A percentile compares a stretch with the other conserved stretches of the same genome.
Evolutionary conservation across 2,888 invertebrate species (phyloP).

Genomic region (Cataglyphis altisquamis): DNA sequence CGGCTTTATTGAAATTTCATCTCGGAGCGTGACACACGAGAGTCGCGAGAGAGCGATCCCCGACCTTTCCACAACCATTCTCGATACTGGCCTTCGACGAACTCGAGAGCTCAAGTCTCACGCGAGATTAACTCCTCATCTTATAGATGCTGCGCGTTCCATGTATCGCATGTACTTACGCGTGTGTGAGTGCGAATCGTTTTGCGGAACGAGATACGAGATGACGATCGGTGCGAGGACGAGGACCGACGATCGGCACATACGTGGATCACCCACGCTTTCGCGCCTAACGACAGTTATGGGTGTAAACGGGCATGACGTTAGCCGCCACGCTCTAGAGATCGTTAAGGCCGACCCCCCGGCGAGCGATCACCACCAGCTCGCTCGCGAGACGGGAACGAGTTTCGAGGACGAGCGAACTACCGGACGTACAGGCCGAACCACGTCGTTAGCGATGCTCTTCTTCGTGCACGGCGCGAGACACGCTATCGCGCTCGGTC

Average conservation of each 20-base stretch:
- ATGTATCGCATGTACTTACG: neutral
- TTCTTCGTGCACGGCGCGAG: constrained; percentile 56
- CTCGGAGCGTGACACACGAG: constrained; percentile 57
- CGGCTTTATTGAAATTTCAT: constrained; percentile 74
- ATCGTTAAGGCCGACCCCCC: constrained; percentile 82
- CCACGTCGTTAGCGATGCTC: constrained; percentile 76
- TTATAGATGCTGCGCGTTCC: neutral
- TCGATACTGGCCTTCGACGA: constrained; percentile 31
- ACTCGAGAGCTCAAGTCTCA: constrained; percentile 45
- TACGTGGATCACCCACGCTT: constrained; percentile 79
- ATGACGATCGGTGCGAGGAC: neutral
- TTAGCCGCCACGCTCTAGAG: constrained; percentile 76
- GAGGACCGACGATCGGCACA: constrained; percentile 43
- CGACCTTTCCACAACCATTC: constrained; percentile 46
- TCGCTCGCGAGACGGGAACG: constrained; percentile 74
- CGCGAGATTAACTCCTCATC: constrained; percentile 62
- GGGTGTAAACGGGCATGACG: constrained; percentile 81
- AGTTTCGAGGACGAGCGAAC: constrained; percentile 79
- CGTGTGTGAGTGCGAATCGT: neutral
- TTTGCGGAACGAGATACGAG: constrained; percentile 31
- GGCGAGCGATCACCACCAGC: constrained; percentile 75
- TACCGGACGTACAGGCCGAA: constrained; percentile 76
- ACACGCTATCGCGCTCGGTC: constrained; percentile 29
- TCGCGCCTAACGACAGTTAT: constrained; percentile 80
- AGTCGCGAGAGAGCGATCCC: constrained; percentile 45